phyloP scores from a whole-genome alignment of 2,797 vertebrate genomes.

The Dermochelys coriacea region DNA sequence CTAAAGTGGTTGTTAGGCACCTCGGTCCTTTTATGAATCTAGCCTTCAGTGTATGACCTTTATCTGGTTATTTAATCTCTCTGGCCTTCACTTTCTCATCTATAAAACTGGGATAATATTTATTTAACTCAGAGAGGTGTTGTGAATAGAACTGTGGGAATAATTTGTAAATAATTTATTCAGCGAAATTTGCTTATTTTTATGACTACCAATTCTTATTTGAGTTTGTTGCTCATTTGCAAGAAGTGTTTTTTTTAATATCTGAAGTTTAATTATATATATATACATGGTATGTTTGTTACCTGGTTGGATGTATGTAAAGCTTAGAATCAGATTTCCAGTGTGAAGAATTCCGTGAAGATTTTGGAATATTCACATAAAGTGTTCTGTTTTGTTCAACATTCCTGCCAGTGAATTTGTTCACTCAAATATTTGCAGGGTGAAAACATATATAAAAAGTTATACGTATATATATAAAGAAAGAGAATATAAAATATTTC shows the following conservation, averaged over 20 bases:
- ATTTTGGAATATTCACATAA: neutral
- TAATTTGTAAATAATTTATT: neutral
- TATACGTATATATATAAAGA: neutral
- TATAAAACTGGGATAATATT: neutral
- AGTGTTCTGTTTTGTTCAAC: neutral
- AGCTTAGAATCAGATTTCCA: conserved; percentile 41
- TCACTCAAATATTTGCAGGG: neutral
- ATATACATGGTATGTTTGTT: conserved; percentile 53
- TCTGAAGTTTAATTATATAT: neutral
- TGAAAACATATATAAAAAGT: neutral
- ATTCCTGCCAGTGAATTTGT: neutral
- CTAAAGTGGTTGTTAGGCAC: neutral
- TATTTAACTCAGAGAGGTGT: neutral
- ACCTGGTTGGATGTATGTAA: conserved; percentile 59
- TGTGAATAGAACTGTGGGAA: neutral
- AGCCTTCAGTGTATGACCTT: neutral
- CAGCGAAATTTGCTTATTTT: neutral
- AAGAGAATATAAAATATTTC: neutral
- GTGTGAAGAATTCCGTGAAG: neutral
- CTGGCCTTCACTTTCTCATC: neutral
- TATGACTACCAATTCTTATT: neutral
- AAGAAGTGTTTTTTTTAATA: neutral
- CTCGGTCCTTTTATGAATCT: neutral
- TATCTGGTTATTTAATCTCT: neutral
- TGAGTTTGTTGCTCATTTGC: neutral